Evolutionary conservation across 1,140 invertebrate species (phyloP), one percentile per base, ranked within the genome.

Genomic region (Dendrolimus kikuchii): DNA sequence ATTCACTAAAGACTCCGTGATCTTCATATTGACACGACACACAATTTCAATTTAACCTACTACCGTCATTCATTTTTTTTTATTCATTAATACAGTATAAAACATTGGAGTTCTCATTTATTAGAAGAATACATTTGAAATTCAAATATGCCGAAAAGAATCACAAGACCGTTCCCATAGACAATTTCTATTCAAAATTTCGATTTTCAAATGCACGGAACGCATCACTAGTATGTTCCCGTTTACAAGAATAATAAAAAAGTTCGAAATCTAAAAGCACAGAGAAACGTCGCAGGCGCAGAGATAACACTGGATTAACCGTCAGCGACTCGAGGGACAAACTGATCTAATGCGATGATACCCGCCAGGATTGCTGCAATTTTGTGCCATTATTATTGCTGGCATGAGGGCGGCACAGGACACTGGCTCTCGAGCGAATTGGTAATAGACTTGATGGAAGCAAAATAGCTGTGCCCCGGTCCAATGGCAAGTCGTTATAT

Each of bases 351-450:
- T 74, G 74, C 64, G 66, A 76, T 76, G 71, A 81, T 74, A 71
- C 71, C 60, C 64, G 60, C 49, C 66, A 71, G 73, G 71, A 79
- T 77, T 84, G 79, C 75, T 66, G 70, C 77, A 84, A 84, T 81
- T 83, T 82, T 64, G 64, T 70, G 64, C 64, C 64, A 63, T 67
- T 66, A 79, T 78, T 77, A 84, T 68, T 69, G 72, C 71, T 72
- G 67, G 60, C 71, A 76, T 59, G 71, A 72, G 74, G 70, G 72
- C 73, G 74, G 61, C 72, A 70, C 73, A 79, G 77, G 79, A 84
- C 71, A 72, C 64, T 55, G 70, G 59, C 81, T 82, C 77, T 81
- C 68, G 51, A 75, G 64, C 66, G 57, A 79, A 78, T 80, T 77
- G 71, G 60, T 74, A 74, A 64, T 59, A 60, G 63, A 42, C 57